Base-by-base conservation (phyloP, 1,140 invertebrate species). In the Anthonomus grandis region DNA sequence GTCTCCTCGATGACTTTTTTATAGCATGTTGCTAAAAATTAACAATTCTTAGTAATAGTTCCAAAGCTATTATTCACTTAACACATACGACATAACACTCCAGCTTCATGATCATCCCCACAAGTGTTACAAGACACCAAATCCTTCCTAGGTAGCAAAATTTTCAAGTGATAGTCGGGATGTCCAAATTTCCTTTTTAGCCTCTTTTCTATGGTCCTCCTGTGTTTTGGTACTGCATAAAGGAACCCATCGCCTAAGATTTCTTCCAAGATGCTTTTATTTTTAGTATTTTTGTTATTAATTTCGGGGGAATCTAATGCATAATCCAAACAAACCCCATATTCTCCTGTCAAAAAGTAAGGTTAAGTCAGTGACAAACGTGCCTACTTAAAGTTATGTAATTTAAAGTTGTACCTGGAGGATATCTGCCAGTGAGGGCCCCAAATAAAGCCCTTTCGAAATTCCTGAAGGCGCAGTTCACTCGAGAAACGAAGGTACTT, bases 1-100 rank as follows among this genome's bases (percentile, higher is more conserved):
- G 91, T 94, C 79, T 95, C 92, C 45, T 78, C 68, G 65, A 84
- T 85, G 0, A 94, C 83, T 78, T 81, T 88, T 37, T 82, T 79
- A 64, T 95, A 95, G 70, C 92, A 95, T 65, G 89, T 79, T 24
- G 78, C 88, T 87, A 65, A 51, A 73, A 74, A 38, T 2, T 45
- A 25, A 19, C 19, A 34, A 45, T 55, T 15, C 18, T 31, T 39
- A 57, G 19, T 17, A 15, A 22, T 17, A 9, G 22, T 13, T 8
- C 23, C 18, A 47, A 17, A n/a, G 13, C 6, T 5, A 25, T 53
- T 54, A 25, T 21, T 56, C 31, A 34, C 57, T 21, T 52, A 38
- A 63, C 68, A 79, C 78, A 82, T 82, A 91, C 91, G 82, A 74
- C 93, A 96, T 22, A 95, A 74, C 42, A 81, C 75, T 21, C 83